Conservation (phyloP, 2,113 vertebrate genomes). For the Eira barbara region DNA sequence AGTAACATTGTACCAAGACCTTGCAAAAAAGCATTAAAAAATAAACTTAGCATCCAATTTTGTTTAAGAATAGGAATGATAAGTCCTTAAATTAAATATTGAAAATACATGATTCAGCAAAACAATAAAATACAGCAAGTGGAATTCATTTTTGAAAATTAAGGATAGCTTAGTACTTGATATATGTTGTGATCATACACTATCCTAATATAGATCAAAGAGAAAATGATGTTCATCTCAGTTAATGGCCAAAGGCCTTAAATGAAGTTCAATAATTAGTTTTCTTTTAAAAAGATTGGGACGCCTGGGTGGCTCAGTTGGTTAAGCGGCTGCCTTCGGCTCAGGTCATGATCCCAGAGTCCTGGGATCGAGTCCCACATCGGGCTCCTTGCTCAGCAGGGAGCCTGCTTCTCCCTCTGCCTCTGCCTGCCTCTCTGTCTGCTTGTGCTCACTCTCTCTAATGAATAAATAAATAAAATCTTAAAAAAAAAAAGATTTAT, state of each 20-base stretch:
- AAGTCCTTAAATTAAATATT: constrained; percentile 37
- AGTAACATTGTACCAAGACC: constrained; percentile 15
- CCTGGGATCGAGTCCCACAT: too few relatives aligned
- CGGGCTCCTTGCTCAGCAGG: too few relatives aligned
- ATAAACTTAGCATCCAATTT: neutral
- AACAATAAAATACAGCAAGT: neutral
- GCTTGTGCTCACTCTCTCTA: too few relatives aligned
- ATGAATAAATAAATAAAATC: too few relatives aligned
- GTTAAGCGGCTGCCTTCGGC: too few relatives aligned
- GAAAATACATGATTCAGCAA: neutral
- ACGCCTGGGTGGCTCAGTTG: too few relatives aligned
- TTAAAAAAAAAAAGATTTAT: too few relatives aligned
- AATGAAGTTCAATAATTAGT: neutral
- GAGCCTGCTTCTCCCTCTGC: too few relatives aligned
- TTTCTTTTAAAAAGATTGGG: neutral
- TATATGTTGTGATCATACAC: neutral
- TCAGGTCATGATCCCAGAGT: too few relatives aligned
- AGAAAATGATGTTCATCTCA: neutral
- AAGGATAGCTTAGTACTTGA: neutral
- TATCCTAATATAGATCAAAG: neutral
- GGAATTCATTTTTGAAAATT: neutral
- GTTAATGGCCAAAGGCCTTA: neutral
- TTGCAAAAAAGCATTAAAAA: neutral
- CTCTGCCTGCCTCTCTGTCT: too few relatives aligned
- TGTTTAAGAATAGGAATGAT: neutral